Evolutionary conservation across 2,888 invertebrate species (phyloP).

Genomic region (Antitype chi): DNA sequence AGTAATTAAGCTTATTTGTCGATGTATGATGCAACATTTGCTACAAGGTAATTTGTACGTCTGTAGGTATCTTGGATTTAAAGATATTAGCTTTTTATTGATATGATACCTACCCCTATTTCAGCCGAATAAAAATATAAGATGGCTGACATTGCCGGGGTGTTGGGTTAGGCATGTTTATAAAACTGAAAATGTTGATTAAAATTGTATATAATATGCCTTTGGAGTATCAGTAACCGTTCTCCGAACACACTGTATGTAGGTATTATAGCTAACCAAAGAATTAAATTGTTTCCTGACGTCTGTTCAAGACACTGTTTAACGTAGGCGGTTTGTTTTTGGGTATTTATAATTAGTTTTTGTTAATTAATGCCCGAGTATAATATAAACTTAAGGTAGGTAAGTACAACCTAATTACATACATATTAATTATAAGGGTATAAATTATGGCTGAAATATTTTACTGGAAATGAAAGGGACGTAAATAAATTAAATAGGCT

Average conservation of each 20-base stretch:
- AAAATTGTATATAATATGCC: no score
- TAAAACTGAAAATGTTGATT: no score
- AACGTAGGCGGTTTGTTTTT: neutral
- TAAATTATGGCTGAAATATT: neutral
- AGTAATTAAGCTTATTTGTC: neutral
- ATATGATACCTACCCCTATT: no score
- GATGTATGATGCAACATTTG: neutral
- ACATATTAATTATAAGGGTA: neutral
- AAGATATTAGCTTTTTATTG: no score
- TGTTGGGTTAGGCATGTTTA: no score
- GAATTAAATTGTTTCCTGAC: neutral
- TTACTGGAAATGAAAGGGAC: constrained; percentile 8
- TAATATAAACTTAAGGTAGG: constrained; percentile 3
- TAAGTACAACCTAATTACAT: neutral
- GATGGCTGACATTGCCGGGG: no score
- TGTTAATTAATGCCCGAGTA: neutral
- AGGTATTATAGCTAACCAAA: neutral
- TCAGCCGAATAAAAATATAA: no score
- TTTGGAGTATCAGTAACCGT: no score
- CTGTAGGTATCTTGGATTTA: no score
- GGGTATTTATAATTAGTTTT: constrained; percentile 4
- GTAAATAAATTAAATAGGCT: neutral
- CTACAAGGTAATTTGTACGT: no score
- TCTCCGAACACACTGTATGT: no score
- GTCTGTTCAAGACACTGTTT: constrained; percentile 2